Base-by-base conservation (phyloP, 2,888 invertebrate genomes). In the Torymus aiolomorphi region DNA sequence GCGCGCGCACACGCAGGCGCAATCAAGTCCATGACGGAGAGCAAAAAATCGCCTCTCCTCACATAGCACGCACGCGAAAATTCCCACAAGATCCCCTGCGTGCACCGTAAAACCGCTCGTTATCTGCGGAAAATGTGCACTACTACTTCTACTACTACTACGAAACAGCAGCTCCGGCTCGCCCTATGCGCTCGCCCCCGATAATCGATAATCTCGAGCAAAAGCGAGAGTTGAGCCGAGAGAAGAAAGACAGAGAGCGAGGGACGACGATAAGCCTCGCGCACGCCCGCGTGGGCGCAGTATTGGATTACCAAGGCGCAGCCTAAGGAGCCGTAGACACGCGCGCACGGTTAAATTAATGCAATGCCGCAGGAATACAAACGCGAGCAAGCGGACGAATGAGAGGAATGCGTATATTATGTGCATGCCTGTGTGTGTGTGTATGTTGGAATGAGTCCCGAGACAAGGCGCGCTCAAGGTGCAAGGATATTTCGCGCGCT, bases 181-280 rank as follows among this genome's bases (percentile, higher is more conserved):
- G 20, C 20, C 20, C 20, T 20, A 20, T 18, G 24, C 11, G 51
- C 61, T 61, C 71, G 42, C 42, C 42, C 42, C 8, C 42, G 61
- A 62, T 72, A 69, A 69, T 69, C 69, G 69, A 69, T 69, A 72
- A 72, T 72, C 61, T 61, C n/a, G 49, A 71, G 52, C 52, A 12
- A 42, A 31, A 31, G 31, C 31, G 4, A 42, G 42, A 42, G 42
- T 42, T 10, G 42, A 8, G 42, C 8, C 8, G 8, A 8, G 42
- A 42, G 42, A 8, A 8, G 52, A 14, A 14, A 54, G 52, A 51
- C 12, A 52, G 52, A 66, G 59, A 18, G 13, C 2, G 59, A 71
- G 42, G 31, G 57, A 42, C 18, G 57, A 42, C 49, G 59, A 72
- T 72, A 61, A 71, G 31, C 31, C 31, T 31, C 5, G 71, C 57